phyloP scores from a whole-genome alignment of 2,888 invertebrate species.

The Xanthorhoe designata region DNA sequence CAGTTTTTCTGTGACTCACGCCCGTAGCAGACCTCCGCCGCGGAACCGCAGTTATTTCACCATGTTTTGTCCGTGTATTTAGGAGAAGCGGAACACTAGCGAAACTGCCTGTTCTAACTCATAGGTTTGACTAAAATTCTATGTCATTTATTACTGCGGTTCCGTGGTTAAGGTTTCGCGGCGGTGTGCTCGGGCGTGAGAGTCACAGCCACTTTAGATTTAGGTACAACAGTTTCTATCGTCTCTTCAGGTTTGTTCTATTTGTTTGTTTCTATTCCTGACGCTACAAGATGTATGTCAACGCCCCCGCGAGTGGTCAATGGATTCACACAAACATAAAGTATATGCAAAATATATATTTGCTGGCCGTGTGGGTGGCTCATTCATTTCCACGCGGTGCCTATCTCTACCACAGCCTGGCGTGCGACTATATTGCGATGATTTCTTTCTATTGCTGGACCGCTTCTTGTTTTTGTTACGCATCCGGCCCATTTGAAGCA shows the following conservation, averaged over 20 bases:
- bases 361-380: conserved; percentile 45
- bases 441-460: conserved; percentile 11
- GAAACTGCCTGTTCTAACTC: no score
- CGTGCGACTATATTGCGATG: background rate
- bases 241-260: background rate
- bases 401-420: background rate
- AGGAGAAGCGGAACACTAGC: no score
- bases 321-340: conserved; percentile 24
- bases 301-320: conserved; percentile 38
- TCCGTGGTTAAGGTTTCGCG: no score
- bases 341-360: conserved; percentile 30
- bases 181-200: no score
- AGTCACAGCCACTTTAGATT: background rate
- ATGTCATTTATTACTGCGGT: no score
- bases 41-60: no score
- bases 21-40: no score
- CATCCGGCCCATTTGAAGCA: background rate
- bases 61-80: no score
- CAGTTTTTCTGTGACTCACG: no score
- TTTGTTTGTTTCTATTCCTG: conserved; percentile 6
- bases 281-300: conserved; percentile 30
- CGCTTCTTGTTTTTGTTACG: background rate
- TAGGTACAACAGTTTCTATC: background rate
- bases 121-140: no score
- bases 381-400: conserved; percentile 43